These are phyloP conservation scores for Catharus minimus DNA, from an alignment of 2,113 vertebrate species.

Conservation along the genomic window DNA sequence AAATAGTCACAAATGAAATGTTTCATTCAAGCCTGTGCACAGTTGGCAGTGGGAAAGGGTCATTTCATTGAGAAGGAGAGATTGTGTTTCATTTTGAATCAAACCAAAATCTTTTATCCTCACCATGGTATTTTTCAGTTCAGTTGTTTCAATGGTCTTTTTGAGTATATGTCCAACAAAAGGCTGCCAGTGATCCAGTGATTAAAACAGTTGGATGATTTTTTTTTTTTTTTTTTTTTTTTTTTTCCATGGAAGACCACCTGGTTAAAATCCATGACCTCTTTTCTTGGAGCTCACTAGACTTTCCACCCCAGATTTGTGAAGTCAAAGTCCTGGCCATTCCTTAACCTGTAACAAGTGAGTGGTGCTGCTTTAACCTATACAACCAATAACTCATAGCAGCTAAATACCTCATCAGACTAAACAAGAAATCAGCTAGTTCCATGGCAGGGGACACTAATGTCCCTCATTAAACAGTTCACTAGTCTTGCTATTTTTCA, in stretches of 20 bases:
- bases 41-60: neutral
- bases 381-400: neutral
- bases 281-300: neutral
- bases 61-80: constrained; percentile 8
- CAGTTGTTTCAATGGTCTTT: neutral
- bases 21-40: neutral
- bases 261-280: neutral
- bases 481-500: neutral
- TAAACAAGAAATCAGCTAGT: neutral
- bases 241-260: neutral
- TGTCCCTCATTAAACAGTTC: neutral
- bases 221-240: neutral
- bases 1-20: neutral
- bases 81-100: neutral
- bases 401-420: neutral
- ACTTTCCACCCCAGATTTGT: neutral
- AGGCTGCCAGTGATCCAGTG: neutral
- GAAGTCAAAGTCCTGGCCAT: neutral
- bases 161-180: neutral
- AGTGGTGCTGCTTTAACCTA: neutral
- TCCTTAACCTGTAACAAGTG: neutral
- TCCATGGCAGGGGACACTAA: neutral
- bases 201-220: neutral
- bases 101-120: constrained; percentile 3
- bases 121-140: neutral